phyloP scores from a whole-genome alignment of 2,888 invertebrate genomes.

The Leptarthrus brevirostris region DNA sequence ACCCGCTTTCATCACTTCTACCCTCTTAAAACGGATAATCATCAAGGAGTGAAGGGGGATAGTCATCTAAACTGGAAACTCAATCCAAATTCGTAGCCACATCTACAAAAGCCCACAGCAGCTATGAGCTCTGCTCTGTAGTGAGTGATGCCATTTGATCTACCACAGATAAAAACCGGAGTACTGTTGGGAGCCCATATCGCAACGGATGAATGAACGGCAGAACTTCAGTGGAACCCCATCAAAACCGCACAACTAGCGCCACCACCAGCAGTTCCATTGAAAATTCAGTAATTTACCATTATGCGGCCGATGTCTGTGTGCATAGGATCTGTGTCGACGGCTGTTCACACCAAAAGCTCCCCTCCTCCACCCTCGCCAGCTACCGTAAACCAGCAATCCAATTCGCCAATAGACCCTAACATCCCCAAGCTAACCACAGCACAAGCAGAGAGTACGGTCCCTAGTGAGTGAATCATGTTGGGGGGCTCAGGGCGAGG shows the following conservation, averaged over 20 bases:
- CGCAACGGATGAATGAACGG: constrained; percentile 18
- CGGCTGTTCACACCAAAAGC: constrained; percentile 40
- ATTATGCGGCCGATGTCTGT: constrained; percentile 35
- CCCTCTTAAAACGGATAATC: constrained; percentile 27
- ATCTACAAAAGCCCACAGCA: background rate
- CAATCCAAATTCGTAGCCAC: constrained; percentile 9
- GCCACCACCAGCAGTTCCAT: constrained; percentile 32
- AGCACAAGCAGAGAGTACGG: constrained; percentile 40
- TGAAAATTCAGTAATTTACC: constrained; percentile 46
- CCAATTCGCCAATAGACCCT: constrained; percentile 44
- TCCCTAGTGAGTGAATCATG: background rate
- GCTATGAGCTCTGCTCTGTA: background rate
- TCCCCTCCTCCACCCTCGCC: background rate
- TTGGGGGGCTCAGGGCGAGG: background rate
- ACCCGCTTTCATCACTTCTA: constrained; percentile 4
- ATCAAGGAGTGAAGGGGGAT: background rate
- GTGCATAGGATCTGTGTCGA: constrained; percentile 40
- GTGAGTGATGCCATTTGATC: constrained; percentile 25
- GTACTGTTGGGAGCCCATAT: constrained; percentile 14
- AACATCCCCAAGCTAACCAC: constrained; percentile 46
- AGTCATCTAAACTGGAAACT: constrained; percentile 20
- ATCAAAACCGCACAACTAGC: constrained; percentile 41
- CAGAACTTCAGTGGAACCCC: constrained; percentile 26
- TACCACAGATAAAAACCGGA: constrained; percentile 26
- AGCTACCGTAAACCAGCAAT: constrained; percentile 25